These are phyloP conservation scores for Anomalospiza imberbis DNA, from an alignment of 2,797 vertebrate genomes.

Conservation along the genomic window DNA sequence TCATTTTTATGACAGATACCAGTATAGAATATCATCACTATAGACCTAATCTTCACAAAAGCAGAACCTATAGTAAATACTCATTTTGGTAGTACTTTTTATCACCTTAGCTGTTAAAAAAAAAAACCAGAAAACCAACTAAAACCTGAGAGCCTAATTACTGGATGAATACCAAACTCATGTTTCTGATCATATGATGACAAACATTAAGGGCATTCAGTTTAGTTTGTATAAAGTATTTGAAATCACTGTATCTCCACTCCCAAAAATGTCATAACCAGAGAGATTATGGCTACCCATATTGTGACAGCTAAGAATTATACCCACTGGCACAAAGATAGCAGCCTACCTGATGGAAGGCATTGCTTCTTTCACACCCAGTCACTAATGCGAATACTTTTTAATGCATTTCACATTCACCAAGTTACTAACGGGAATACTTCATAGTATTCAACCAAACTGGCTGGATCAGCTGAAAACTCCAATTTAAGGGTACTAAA, in stretches of 20 bases:
- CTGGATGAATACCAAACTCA: background rate
- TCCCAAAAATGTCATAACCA: background rate
- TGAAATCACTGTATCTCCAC: background rate
- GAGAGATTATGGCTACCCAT: background rate
- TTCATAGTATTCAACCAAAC: background rate
- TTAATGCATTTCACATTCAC: background rate
- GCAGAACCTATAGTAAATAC: background rate
- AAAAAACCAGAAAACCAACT: background rate
- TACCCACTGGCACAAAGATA: background rate
- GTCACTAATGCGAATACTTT: background rate
- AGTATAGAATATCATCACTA: background rate
- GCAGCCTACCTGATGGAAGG: background rate
- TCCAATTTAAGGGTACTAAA: background rate
- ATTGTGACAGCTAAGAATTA: background rate
- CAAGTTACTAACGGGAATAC: background rate
- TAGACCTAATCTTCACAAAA: background rate
- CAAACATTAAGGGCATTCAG: background rate
- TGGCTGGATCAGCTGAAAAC: background rate
- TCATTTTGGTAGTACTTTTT: background rate
- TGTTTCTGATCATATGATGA: slow-evolving; percentile 33
- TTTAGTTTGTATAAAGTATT: background rate
- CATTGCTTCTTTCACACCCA: background rate
- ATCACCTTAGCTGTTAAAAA: background rate
- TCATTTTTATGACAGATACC: background rate
- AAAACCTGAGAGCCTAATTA: background rate